Percentiles rank a stretch among this genome's conserved stretches.
Evolutionary conservation across 2,888 invertebrate genomes (phyloP).

Genomic region (Apamea monoglypha): DNA sequence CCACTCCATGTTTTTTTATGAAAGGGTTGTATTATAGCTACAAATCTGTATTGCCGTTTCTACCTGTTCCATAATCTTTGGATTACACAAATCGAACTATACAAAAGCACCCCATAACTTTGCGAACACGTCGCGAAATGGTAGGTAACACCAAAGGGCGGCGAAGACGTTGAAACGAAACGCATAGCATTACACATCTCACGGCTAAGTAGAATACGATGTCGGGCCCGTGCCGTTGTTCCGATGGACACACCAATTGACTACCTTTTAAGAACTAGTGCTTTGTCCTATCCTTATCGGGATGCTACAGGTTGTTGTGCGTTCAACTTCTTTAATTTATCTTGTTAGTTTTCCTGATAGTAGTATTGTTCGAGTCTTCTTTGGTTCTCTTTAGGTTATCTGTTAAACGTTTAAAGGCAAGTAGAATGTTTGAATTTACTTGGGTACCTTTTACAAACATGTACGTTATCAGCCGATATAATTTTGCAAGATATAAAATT

Average conservation of each 20-base stretch:
- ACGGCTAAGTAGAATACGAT: constrained; percentile 88
- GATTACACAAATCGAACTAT: constrained; percentile 1
- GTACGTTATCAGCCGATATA: not conserved
- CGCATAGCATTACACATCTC: constrained; percentile 81
- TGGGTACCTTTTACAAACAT: not conserved
- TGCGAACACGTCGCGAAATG: constrained; percentile 53
- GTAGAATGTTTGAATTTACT: constrained; percentile 1
- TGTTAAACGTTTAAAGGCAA: constrained; percentile 22
- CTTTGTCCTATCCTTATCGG: constrained; percentile 76
- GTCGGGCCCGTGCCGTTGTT: constrained; percentile 75
- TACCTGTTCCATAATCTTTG: not conserved
- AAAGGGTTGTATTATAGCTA: constrained; percentile 21
- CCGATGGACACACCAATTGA: constrained; percentile 79
- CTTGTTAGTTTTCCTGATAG: constrained; percentile 41
- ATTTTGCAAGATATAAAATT: not conserved
- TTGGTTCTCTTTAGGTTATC: constrained; percentile 30
- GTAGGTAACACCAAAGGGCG: constrained; percentile 71
- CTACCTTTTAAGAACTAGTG: constrained; percentile 83
- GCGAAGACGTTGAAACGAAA: constrained; percentile 73
- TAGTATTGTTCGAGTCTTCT: constrained; percentile 57
- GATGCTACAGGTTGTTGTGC: constrained; percentile 64
- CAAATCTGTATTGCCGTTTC: not conserved
- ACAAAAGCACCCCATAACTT: constrained; percentile 38
- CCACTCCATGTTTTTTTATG: not conserved
- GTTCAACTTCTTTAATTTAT: constrained; percentile 68